These are phyloP conservation scores for Scaptodrosophila latifasciaeformis DNA, from an alignment of 2,888 invertebrate genomes.

Conservation along the genomic window DNA sequence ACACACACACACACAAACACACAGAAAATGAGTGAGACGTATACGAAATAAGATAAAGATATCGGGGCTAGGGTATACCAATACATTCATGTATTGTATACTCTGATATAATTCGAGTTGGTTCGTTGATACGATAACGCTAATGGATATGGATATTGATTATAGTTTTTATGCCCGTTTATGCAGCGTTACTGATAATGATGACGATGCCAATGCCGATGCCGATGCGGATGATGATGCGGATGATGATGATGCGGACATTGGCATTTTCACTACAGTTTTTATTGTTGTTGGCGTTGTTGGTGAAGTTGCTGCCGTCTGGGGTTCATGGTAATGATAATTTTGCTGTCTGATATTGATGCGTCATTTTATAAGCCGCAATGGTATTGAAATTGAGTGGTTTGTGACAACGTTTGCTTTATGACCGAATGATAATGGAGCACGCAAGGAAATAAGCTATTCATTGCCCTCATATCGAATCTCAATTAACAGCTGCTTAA, in stretches of 20 bases:
- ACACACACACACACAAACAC: neutral
- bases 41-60: neutral
- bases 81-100: neutral
- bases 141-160: slow-evolving; percentile 69
- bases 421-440: slow-evolving; percentile 40
- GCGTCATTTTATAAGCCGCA: slow-evolving; percentile 67
- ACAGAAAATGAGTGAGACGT: neutral
- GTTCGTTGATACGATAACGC: slow-evolving; percentile 66
- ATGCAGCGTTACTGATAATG: slow-evolving; percentile 7
- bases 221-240: slow-evolving; percentile 13
- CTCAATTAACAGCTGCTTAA: slow-evolving; percentile 50
- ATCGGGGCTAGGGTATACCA: too few relatives aligned
- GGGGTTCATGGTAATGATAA: slow-evolving; percentile 46
- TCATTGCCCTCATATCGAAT: slow-evolving; percentile 36
- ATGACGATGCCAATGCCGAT: neutral
- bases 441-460: slow-evolving; percentile 40
- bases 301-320: neutral
- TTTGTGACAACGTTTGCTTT: slow-evolving; percentile 54
- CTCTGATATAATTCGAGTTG: slow-evolving; percentile 54
- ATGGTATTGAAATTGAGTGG: slow-evolving; percentile 67
- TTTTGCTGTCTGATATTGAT: slow-evolving; percentile 62
- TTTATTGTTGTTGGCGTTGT: slow-evolving; percentile 3
- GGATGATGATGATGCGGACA: slow-evolving; percentile 3
- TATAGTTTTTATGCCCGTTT: slow-evolving; percentile 63
- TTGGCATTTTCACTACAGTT: too few relatives aligned